Evolutionary conservation across 1,140 invertebrate species (phyloP), one percentile per base, ranked within the genome.

Genomic region (Magallana gigas): DNA sequence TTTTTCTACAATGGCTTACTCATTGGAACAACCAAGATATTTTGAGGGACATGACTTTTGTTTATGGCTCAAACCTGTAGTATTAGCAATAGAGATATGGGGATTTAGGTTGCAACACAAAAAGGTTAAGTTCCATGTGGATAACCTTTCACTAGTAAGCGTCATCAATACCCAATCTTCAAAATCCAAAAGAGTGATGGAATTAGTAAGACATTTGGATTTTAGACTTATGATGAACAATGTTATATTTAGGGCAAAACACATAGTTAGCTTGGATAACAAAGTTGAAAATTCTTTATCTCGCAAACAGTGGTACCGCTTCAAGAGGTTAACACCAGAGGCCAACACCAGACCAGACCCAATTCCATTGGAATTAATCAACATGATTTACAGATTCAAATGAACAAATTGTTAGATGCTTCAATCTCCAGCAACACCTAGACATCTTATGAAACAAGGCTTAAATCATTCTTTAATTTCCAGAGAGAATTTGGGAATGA

Each of bases 251-350:
- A 84, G 57, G 83, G 83, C 83, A 48, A 84, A 83, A n/a, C 82
- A 83, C 57, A 83, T 8, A 16, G 36, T 12, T 57, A 57, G 82
- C 18, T 29, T 83, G 36, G 18, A 58, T 59, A 84, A 84, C 18
- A 60, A 58, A 57, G 59, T 86, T 59, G 71, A 56, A 60, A 56
- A 86, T 76, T 57, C 71, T 23, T 80, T 86, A 29, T 23, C 68
- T 68, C 85, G 85, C n/a, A 80, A 81, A 80, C 85, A 81, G 85
- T 86, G 85, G 68, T 57, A 81, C n/a, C n/a, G 71, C 8, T 86
- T 80, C 71, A 59, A 57, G 23, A 57, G 0, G 9, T 83, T 83
- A 18, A 56, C 82, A 58, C n/a, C 71, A 80, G 68, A 80, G 56
- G 85, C 85, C 59, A 71, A 81, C 18, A 58, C 57, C n/a, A n/a